Percentiles rank a stretch among this genome's conserved stretches.
These are phyloP conservation scores for Paragorgia papillata DNA, from an alignment of 92 coral and sea anemone genomes.

Conservation along the genomic window DNA sequence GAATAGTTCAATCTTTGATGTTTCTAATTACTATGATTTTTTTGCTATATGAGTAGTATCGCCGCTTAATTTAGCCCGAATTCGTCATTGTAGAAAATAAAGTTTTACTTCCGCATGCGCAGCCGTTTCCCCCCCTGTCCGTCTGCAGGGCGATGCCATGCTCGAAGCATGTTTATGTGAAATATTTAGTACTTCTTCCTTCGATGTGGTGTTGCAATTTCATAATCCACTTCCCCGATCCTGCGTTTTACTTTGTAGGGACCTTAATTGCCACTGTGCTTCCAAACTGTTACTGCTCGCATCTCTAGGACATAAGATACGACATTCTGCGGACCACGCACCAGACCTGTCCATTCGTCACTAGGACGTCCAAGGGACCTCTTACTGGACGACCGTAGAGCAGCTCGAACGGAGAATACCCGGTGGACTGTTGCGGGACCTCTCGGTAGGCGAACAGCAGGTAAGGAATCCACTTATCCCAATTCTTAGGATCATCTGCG, in stretches of 20 bases:
- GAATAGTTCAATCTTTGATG: too few species aligned
- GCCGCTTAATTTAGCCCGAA: too few species aligned
- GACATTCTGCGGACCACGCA: too few species aligned
- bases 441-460: conserved; percentile 54
- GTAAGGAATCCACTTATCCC: conserved; percentile 40
- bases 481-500: conserved; percentile 46
- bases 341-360: too few species aligned
- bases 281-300: too few species aligned
- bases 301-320: too few species aligned
- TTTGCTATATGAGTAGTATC: too few species aligned
- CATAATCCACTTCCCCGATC: background rate
- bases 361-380: conserved; percentile 38
- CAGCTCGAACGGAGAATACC: conserved; percentile 42
- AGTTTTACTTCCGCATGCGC: too few species aligned
- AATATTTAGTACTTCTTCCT: background rate
- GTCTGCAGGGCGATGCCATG: background rate
- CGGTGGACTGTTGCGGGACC: conserved; percentile 58
- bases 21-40: too few species aligned
- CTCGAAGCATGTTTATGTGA: conserved; percentile 1
- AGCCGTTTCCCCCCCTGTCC: too few species aligned
- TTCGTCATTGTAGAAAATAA: too few species aligned
- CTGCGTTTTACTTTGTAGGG: conserved; percentile 6
- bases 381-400: conserved; percentile 46
- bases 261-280: conserved; percentile 13
- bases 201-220: conserved; percentile 1